phyloP scores from a whole-genome alignment of 2,113 vertebrate species.

The Daphoenositta chrysoptera region DNA sequence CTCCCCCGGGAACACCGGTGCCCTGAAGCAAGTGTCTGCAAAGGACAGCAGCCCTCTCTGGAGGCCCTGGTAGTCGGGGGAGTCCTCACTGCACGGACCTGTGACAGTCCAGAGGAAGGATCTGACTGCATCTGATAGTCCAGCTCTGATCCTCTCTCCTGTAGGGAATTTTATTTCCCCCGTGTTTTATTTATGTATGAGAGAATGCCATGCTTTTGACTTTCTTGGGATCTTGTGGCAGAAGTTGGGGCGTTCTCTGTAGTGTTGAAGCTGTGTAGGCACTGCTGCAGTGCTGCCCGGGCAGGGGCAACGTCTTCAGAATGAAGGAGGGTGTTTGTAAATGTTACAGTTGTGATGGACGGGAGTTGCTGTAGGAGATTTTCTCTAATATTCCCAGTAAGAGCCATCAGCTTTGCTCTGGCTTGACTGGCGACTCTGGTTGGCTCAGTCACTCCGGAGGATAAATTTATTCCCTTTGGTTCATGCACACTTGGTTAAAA shows the following conservation, averaged over 20 bases:
- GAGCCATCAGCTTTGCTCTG: constrained; percentile 18
- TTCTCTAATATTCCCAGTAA: neutral
- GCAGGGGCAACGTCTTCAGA: neutral
- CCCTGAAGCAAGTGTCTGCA: neutral
- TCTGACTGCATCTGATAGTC: constrained; percentile 26
- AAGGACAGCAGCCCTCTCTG: constrained; percentile 23
- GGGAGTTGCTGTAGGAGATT: constrained; percentile 7
- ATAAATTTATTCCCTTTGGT: neutral
- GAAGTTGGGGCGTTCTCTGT: neutral
- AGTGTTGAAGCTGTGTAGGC: neutral
- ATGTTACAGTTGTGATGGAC: neutral
- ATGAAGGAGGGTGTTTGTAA: neutral
- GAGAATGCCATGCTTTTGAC: neutral
- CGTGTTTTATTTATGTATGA: neutral
- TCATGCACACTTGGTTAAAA: neutral
- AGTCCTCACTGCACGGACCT: neutral
- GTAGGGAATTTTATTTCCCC: constrained; percentile 49
- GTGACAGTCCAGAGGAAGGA: constrained; percentile 47
- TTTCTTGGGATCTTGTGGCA: neutral
- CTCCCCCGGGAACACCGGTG: neutral
- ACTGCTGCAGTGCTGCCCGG: neutral
- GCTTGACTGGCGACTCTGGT: neutral
- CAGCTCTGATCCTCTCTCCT: constrained; percentile 14
- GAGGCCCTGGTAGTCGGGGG: constrained; percentile 68
- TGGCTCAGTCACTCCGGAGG: neutral